Evolutionary conservation across 2,113 vertebrate species (phyloP).

Genomic region (Melanotaenia duboulayi): DNA sequence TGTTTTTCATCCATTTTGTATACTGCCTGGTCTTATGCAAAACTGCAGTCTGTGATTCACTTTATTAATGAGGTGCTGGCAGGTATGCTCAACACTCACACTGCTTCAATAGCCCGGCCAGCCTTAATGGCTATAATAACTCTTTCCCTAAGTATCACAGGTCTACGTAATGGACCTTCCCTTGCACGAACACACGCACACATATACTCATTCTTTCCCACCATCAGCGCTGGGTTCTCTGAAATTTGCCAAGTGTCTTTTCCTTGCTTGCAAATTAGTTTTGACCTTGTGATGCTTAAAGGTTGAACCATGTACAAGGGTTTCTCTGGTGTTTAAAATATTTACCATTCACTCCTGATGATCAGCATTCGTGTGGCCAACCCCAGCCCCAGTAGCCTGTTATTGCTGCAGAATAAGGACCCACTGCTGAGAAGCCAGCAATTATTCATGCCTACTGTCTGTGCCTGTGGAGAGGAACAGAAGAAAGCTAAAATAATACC

Average conservation of each 20-base stretch:
- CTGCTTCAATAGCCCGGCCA: conserved; percentile 57
- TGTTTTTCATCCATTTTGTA: conserved; percentile 33
- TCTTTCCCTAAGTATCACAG: conserved; percentile 76
- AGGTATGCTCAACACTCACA: conserved; percentile 64
- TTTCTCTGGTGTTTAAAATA: conserved; percentile 79
- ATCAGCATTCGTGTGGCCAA: conserved; percentile 67
- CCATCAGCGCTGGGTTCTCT: conserved; percentile 34
- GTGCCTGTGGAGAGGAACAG: conserved; percentile 47
- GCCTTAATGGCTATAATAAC: conserved; percentile 80
- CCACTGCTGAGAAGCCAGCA: conserved; percentile 64
- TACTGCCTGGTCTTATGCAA: conserved; percentile 42
- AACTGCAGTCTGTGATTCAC: conserved; percentile 65
- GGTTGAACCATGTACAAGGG: conserved; percentile 73
- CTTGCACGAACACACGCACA: conserved; percentile 15
- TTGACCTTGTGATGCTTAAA: conserved; percentile 79
- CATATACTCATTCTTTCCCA: conserved; percentile 3
- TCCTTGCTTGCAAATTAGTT: conserved; percentile 79
- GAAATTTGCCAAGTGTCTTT: conserved; percentile 79
- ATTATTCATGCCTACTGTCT: conserved; percentile 78
- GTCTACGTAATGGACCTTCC: conserved; percentile 71
- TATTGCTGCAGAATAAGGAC: conserved; percentile 63
- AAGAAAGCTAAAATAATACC: conserved; percentile 49
- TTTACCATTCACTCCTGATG: conserved; percentile 80
- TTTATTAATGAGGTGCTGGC: conserved; percentile 76
- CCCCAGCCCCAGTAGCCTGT: conserved; percentile 53